These are phyloP conservation scores for Linhomoeus sp. DNA, from an alignment of 2,888 invertebrate species.

Conservation along the genomic window DNA sequence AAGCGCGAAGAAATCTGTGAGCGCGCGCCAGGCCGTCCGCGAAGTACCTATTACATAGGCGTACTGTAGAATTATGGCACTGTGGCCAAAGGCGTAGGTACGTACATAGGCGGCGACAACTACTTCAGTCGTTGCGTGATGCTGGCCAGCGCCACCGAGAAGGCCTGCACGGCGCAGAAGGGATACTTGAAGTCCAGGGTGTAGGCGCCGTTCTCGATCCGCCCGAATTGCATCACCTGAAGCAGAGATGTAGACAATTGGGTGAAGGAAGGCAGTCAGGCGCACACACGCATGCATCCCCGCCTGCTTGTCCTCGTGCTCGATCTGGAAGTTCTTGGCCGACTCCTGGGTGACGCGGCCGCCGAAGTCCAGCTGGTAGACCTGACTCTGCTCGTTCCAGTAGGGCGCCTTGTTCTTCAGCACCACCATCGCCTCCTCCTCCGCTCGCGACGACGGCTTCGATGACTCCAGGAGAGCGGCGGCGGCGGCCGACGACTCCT, in stretches of 20 bases:
- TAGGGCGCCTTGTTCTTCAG: slow-evolving; percentile 79
- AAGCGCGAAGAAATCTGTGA: too few species aligned
- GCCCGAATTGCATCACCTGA: slow-evolving; percentile 97
- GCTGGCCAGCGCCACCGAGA: slow-evolving; percentile 88
- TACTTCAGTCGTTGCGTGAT: slow-evolving; percentile 85
- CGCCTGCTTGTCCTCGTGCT: slow-evolving; percentile 87
- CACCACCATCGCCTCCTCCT: slow-evolving; percentile 37
- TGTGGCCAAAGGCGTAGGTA: too few species aligned
- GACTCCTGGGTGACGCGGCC: slow-evolving; percentile 97
- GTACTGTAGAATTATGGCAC: too few species aligned
- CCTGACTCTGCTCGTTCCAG: slow-evolving; percentile 96
- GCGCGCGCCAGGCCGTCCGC: too few species aligned
- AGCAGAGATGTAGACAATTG: slow-evolving; percentile 7
- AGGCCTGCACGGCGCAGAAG: slow-evolving; percentile 91
- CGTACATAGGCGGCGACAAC: too few species aligned
- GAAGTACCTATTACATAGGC: too few species aligned
- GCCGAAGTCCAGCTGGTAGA: slow-evolving; percentile 88
- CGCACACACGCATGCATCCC: too few species aligned
- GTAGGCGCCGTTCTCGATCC: slow-evolving; percentile 94
- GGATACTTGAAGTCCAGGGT: slow-evolving; percentile 97
- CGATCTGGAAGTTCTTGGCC: slow-evolving; percentile 97
- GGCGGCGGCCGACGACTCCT: not conserved
- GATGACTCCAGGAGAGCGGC: not conserved
- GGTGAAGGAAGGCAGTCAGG: too few species aligned
- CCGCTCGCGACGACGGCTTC: not conserved